Evolutionary conservation across 2,888 invertebrate genomes (phyloP), one percentile per base, ranked within the genome.

Genomic region (Trichacis sp.): DNA sequence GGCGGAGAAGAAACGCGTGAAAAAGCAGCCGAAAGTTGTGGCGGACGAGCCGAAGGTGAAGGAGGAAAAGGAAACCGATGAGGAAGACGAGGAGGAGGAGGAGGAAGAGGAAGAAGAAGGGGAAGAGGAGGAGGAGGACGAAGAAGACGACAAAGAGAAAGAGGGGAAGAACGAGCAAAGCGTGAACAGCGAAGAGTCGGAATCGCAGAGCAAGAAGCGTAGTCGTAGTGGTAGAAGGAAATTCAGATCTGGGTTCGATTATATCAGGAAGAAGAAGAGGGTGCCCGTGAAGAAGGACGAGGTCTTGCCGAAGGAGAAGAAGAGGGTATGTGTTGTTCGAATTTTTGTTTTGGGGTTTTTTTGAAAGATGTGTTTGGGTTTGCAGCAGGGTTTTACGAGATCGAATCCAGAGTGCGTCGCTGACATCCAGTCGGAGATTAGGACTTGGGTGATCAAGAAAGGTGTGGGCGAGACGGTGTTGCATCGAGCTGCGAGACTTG

Each of bases 391-490:
- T 1, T 56, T 83, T 30, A 65, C 83, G 14, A 85, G 86, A 71
- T 88, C 90, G 14, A 89, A 86, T 73, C 89, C 90, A 0, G 90
- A 90, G 77, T 89, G 89, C 19, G 89, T 89, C 9, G 89, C 92
- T 73, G 95, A 95, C 81, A 92, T 95, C 53, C 91, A 92, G 69
- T 91, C 91, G 74, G 95, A 95, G 85, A 93, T 95, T 64, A 93
- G 94, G 81, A 90, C 92, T 70, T 95, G 96, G 94, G 95, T 96
- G 65, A 90, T 97, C 53, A 97, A 96, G 84, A 97, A 97, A 83
- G 95, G 96, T 50, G 91, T 96, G 30, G 97, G 97, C 5, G 97
- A 97, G 85, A 97, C 96, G 1, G 90, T 94, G 75, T 88, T 97
- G 50, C 97, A 97, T 82, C 89, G 96, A 75, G 96, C 97, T 45